Evolutionary conservation across 2,888 invertebrate species (phyloP).

Genomic region (Selenia dentaria): DNA sequence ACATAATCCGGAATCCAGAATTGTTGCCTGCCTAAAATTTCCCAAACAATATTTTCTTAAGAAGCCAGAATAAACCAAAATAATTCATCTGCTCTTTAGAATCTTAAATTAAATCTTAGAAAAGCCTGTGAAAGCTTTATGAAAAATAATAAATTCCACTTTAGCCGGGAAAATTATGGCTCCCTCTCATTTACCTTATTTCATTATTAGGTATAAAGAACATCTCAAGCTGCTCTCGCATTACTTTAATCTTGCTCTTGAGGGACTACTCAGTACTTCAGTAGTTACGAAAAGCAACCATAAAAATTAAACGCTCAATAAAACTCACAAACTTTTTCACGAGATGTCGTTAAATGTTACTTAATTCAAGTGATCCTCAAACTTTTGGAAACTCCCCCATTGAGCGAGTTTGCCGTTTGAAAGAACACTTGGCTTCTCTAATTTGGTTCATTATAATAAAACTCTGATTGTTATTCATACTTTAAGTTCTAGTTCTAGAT

Average conservation of each 20-base stretch:
- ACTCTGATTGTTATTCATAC: no score
- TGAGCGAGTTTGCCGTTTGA: conserved; percentile 21
- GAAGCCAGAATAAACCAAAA: neutral
- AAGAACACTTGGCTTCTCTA: conserved; percentile 11
- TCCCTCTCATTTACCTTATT: conserved; percentile 1
- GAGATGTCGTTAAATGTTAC: conserved; percentile 32
- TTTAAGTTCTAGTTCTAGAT: no score
- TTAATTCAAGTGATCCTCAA: conserved; percentile 22
- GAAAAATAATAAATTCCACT: conserved; percentile 13
- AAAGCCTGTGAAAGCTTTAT: conserved; percentile 27
- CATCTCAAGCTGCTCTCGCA: conserved; percentile 1
- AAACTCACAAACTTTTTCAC: conserved; percentile 30
- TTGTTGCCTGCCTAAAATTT: no score
- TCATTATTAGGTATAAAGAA: conserved; percentile 13
- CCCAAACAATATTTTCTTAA: no score
- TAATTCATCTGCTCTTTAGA: neutral
- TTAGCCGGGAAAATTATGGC: conserved; percentile 11
- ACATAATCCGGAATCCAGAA: no score
- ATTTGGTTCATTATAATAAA: neutral
- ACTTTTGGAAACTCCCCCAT: conserved; percentile 14
- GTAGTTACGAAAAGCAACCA: conserved; percentile 4
- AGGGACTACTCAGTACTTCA: neutral
- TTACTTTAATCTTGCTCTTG: neutral
- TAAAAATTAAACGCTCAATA: conserved; percentile 27
- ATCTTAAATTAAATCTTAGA: conserved; percentile 10